Evolutionary conservation across 2,888 invertebrate species (phyloP).

Genomic region (Epinotia bilunana): DNA sequence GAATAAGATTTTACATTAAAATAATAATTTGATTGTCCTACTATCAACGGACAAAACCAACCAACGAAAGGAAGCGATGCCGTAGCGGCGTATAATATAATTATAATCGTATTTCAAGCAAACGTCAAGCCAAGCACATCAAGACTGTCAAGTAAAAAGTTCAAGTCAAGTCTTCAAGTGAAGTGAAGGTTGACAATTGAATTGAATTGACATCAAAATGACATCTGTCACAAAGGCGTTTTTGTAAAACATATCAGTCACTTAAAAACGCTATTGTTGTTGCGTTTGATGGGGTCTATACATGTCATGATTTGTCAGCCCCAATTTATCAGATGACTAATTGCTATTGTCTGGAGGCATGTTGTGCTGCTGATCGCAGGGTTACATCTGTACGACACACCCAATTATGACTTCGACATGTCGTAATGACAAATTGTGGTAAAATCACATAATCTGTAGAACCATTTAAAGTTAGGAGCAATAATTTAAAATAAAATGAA

Average conservation of each 20-base stretch:
- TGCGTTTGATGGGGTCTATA: too few species aligned
- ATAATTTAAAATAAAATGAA: neutral
- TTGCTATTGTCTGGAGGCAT: too few species aligned
- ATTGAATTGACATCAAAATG: neutral
- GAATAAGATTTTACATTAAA: neutral
- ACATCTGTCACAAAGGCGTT: neutral
- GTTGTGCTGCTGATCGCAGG: too few species aligned
- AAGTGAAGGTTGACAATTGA: neutral
- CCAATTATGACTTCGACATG: neutral
- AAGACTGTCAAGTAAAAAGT: too few species aligned
- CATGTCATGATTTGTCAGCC: too few species aligned
- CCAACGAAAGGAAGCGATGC: neutral
- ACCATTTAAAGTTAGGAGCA: neutral
- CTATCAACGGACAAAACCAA: neutral
- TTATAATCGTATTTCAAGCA: too few species aligned
- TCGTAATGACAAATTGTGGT: too few species aligned
- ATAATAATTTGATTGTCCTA: neutral
- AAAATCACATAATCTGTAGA: too few species aligned
- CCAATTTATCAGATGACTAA: too few species aligned
- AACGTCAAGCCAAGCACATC: neutral
- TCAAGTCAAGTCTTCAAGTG: too few species aligned
- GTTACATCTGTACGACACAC: too few species aligned
- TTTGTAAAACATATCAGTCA: neutral
- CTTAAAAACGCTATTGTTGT: neutral
- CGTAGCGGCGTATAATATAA: neutral